These are phyloP conservation scores for Prunella strophiata DNA, from an alignment of 2,797 vertebrate genomes.

Conservation along the genomic window DNA sequence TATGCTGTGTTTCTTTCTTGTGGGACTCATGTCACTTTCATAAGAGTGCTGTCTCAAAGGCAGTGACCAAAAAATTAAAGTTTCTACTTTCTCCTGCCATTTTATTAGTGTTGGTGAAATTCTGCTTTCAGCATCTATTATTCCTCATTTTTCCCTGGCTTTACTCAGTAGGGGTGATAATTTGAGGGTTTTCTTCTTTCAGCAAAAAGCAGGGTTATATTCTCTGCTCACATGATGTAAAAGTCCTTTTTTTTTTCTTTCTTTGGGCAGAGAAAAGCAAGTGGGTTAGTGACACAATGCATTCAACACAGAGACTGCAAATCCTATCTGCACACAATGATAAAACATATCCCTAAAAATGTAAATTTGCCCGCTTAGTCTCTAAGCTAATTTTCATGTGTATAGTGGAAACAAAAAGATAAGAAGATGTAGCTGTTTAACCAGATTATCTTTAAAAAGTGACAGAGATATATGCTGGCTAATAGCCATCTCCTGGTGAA, in stretches of 20 bases:
- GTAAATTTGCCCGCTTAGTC: constrained; percentile 49
- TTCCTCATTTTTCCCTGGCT: neutral
- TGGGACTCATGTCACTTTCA: fast-evolving
- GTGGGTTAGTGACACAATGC: neutral
- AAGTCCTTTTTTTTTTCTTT: neutral
- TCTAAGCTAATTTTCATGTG: constrained; percentile 67
- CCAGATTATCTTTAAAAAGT: constrained; percentile 58
- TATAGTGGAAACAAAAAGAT: constrained; percentile 51
- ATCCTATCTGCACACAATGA: constrained; percentile 60
- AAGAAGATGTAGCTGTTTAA: constrained; percentile 65
- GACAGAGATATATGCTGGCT: constrained; percentile 55
- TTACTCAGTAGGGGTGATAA: neutral
- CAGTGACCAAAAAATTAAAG: neutral
- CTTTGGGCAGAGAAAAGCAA: neutral
- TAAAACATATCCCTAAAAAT: constrained; percentile 63
- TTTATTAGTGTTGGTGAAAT: neutral
- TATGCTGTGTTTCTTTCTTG: neutral
- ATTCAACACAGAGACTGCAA: constrained; percentile 9
- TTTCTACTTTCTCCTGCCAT: neutral
- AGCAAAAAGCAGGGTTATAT: neutral
- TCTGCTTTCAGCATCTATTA: neutral
- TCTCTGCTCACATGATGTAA: neutral
- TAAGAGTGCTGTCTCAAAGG: neutral
- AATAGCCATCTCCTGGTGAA: constrained; percentile 40
- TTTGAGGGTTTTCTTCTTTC: neutral